A percentile compares a stretch with the other conserved stretches of the same genome.
Evolutionary conservation across 2,113 vertebrate genomes (phyloP).

Genomic region (Pomatorhinus ruficollis): DNA sequence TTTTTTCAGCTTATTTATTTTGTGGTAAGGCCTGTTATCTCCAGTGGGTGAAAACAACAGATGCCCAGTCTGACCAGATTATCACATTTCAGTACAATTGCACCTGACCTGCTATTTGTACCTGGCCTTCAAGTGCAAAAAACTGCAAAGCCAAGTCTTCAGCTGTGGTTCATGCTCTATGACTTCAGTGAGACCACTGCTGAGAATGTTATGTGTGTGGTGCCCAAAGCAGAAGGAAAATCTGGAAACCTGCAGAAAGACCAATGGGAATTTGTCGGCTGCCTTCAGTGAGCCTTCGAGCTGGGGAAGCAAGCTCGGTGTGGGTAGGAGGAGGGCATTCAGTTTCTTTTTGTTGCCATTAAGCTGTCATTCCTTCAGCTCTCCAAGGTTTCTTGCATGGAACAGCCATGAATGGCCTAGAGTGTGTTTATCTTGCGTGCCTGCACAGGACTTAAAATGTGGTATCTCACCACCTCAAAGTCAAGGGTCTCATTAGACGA

Average conservation of each 20-base stretch:
- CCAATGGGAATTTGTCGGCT: not conserved
- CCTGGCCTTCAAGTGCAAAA: not conserved
- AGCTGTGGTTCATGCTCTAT: not conserved
- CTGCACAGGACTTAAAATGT: not conserved
- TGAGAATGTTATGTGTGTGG: not conserved
- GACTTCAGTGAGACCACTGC: not conserved
- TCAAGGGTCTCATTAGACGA: accelerated
- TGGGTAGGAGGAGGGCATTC: not conserved
- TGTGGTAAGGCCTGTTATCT: not conserved
- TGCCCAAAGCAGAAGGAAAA: not conserved
- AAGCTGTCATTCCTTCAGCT: not conserved
- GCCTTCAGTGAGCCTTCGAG: not conserved
- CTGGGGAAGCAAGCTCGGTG: not conserved
- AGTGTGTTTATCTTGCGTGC: not conserved
- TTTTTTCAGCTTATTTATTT: not conserved
- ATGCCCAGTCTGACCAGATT: not conserved
- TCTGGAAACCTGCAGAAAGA: not conserved
- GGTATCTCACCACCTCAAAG: not conserved
- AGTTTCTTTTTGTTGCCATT: not conserved
- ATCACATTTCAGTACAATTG: not conserved
- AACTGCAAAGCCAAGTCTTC: not conserved
- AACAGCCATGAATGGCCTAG: not conserved
- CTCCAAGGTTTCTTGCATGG: not conserved
- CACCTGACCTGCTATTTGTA: not conserved
- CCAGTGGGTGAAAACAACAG: not conserved